These are phyloP conservation scores for Siniperca knerii DNA, from an alignment of 2,113 vertebrate genomes.

Conservation along the genomic window DNA sequence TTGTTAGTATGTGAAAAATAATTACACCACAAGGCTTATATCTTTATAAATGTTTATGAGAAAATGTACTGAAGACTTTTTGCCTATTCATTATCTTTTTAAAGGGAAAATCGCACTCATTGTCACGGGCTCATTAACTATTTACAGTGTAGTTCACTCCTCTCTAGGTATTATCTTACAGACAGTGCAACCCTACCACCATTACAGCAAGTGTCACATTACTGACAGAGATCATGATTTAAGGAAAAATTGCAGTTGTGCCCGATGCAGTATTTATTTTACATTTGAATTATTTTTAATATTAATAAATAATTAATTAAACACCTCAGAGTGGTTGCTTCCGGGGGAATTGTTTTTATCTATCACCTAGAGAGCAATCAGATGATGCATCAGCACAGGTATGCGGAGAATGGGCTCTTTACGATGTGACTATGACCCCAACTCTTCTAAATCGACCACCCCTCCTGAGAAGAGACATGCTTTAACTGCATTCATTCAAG, in stretches of 20 bases:
- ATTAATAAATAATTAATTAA: neutral
- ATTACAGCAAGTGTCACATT: conserved; percentile 73
- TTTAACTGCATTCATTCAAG: conserved; percentile 76
- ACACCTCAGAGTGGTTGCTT: neutral
- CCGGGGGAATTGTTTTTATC: neutral
- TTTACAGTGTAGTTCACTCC: conserved; percentile 74
- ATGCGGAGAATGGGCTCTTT: conserved; percentile 72
- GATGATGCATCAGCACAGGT: conserved; percentile 68
- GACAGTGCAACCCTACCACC: conserved; percentile 69
- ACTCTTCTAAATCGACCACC: conserved; percentile 61
- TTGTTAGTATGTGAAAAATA: neutral
- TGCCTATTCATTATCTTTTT: conserved; percentile 54
- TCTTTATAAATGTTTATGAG: neutral
- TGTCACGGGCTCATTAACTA: conserved; percentile 78
- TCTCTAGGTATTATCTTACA: conserved; percentile 77
- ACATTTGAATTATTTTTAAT: conserved; percentile 7
- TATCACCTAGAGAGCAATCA: conserved; percentile 41
- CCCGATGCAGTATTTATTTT: neutral
- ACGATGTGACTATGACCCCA: conserved; percentile 68
- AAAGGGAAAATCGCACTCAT: conserved; percentile 57
- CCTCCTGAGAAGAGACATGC: conserved; percentile 61
- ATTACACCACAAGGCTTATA: neutral
- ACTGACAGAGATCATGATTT: conserved; percentile 65
- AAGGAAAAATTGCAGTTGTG: conserved; percentile 40
- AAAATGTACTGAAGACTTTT: conserved; percentile 27